Base-by-base conservation (phyloP, 2,113 vertebrate genomes). In the Anthoscopus minutus region DNA sequence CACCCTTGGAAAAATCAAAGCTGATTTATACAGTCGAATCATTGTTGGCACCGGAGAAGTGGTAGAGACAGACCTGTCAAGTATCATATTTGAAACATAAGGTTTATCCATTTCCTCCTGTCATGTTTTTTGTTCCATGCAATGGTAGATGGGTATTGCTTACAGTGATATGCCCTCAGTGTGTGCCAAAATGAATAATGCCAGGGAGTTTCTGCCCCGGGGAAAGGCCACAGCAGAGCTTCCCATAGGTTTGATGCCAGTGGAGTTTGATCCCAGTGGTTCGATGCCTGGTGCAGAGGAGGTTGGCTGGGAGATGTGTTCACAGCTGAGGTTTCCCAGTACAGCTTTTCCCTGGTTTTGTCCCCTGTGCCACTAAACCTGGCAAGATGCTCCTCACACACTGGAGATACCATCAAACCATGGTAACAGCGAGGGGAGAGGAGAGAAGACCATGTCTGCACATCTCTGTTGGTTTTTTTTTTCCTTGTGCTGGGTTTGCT, bases 1-100 rank as follows among this genome's bases (percentile, higher is more conserved):
- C 50, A 94, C 60, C n/a, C 48, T 76, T 81, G 81, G 87, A 67
- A 81, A 95, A 94, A 94, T 91, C 81, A 85, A 89, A 89, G 78
- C 57, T 85, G 78, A 89, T 89, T 96, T 84, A 76, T 86, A 81
- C 65, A 81, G 70, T 14, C 0, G 7, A 58, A 76, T 72, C 57
- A 85, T 31, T 61, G 35, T 38, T 91, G 57, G 61, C 89, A 79
- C 70, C 3, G 20, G 60, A 45, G 47, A 86, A 89, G 70, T 72
- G 70, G 73, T 81, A 84, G 87, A 79, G 70, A 89, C 84, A 76
- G 62, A n/a, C 73, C 78, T 89, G 64, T 66, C 65, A 86, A 42
- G 56, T 8, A 33, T 40, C 72, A 23, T 61, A 57, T 92, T 89
- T 77, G 87, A 45, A 94, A 73, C 12, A 9, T 30, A 58, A 57